Evolutionary conservation across 2,888 invertebrate genomes (phyloP).

Genomic region (Zelleria hepariella): DNA sequence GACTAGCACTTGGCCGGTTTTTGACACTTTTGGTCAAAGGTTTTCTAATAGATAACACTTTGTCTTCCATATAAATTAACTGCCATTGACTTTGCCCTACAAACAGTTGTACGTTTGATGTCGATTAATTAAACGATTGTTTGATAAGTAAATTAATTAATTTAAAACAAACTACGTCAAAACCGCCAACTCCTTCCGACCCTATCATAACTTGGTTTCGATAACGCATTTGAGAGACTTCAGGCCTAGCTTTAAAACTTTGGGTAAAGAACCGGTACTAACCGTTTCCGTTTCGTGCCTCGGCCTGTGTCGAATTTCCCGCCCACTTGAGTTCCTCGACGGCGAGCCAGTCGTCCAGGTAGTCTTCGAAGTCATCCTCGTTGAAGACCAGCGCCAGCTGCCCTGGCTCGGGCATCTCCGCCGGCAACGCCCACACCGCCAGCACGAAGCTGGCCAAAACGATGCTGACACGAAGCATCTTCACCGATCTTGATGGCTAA

Average conservation of each 20-base stretch:
- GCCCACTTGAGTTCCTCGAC: conserved; percentile 31
- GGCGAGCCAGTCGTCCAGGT: conserved; percentile 52
- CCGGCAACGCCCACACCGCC: conserved; percentile 1
- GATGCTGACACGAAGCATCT: neutral
- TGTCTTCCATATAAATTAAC: too few species aligned
- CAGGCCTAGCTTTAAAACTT: neutral
- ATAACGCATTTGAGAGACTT: neutral
- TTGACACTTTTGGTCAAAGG: too few species aligned
- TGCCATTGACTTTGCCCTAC: too few species aligned
- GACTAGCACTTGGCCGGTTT: too few species aligned
- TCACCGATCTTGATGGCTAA: neutral
- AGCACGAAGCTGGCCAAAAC: neutral
- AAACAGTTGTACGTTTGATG: too few species aligned
- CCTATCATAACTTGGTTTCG: neutral
- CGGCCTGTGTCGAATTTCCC: conserved; percentile 23
- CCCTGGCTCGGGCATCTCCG: conserved; percentile 38
- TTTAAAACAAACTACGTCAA: too few species aligned
- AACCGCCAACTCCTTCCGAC: too few species aligned
- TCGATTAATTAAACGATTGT: too few species aligned
- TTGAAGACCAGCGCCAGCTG: conserved; percentile 42
- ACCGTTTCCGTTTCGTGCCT: conserved; percentile 34
- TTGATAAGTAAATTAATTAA: too few species aligned
- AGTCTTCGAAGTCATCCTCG: conserved; percentile 63
- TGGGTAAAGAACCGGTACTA: neutral
- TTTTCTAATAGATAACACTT: too few species aligned